Evolutionary conservation across 2,113 vertebrate species (phyloP).

Genomic region (Ariopsis seemanni): DNA sequence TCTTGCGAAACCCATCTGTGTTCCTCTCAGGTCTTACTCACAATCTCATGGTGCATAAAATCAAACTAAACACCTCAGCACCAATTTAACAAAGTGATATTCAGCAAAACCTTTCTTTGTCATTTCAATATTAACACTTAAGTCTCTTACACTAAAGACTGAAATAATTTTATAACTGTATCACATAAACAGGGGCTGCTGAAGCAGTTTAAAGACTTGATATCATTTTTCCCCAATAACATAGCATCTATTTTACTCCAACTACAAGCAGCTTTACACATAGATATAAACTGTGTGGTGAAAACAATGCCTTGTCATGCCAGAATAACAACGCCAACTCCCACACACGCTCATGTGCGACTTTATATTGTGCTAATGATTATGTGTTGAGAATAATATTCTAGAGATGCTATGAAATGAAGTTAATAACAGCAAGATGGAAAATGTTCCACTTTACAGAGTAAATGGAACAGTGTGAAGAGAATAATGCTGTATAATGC

Average conservation of each 20-base stretch:
- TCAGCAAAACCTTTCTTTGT: not conserved
- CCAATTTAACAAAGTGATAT: not conserved
- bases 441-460: not conserved
- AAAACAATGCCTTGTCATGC: not conserved
- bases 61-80: not conserved
- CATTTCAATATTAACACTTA: not conserved
- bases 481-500: not conserved
- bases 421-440: not conserved
- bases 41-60: not conserved
- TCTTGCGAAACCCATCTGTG: not conserved
- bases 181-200: not conserved
- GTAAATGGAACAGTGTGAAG: not conserved
- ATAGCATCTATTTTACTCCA: not conserved
- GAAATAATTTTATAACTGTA: not conserved
- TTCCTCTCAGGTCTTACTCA: not conserved
- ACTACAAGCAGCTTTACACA: not conserved
- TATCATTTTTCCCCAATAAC: not conserved
- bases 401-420: not conserved
- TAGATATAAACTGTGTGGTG: not conserved
- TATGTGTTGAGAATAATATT: not conserved
- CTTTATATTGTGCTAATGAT: not conserved
- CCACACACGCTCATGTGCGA: not conserved
- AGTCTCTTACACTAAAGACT: not conserved
- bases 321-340: not conserved
- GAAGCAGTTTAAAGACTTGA: not conserved